Evolutionary conservation across 2,113 vertebrate species (phyloP).

Genomic region (Ictalurus punctatus): DNA sequence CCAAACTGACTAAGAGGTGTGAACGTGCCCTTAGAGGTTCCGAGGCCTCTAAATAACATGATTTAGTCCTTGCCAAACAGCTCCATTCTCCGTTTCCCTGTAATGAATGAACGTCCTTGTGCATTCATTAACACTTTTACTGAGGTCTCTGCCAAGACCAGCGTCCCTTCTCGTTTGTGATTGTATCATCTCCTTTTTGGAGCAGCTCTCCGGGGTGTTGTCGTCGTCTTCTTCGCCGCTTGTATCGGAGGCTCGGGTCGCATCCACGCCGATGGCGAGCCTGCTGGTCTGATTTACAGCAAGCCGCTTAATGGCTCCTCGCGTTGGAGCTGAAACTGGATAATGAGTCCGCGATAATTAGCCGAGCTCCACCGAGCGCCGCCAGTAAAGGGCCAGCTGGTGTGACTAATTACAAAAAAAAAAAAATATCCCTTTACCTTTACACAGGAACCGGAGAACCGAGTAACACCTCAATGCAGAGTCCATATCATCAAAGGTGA

Average conservation of each 20-base stretch:
- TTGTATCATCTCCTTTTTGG: conserved; percentile 25
- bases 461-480: conserved; percentile 18
- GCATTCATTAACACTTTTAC: conserved; percentile 33
- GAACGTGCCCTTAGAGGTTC: background rate
- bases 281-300: conserved; percentile 52
- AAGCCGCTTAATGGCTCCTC: conserved; percentile 48
- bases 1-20: background rate
- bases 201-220: conserved; percentile 25
- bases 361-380: conserved; percentile 53
- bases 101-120: conserved; percentile 28
- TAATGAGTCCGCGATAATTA: conserved; percentile 63
- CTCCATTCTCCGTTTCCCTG: background rate
- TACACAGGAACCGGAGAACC: conserved; percentile 45
- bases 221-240: conserved; percentile 1
- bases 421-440: conserved; percentile 15
- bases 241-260: background rate
- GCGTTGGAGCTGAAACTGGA: conserved; percentile 46
- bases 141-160: conserved; percentile 15
- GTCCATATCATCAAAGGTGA: conserved; percentile 23
- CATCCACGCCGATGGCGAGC: background rate
- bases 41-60: conserved; percentile 1
- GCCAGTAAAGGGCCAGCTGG: conserved; percentile 62
- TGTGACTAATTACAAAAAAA: conserved; percentile 59
- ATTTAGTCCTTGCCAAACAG: conserved; percentile 13
- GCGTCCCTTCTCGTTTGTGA: conserved; percentile 28